Evolutionary conservation across 2,797 vertebrate species (phyloP), one percentile per base, ranked within the genome.

Genomic region (Parotocinclus haroldoi): DNA sequence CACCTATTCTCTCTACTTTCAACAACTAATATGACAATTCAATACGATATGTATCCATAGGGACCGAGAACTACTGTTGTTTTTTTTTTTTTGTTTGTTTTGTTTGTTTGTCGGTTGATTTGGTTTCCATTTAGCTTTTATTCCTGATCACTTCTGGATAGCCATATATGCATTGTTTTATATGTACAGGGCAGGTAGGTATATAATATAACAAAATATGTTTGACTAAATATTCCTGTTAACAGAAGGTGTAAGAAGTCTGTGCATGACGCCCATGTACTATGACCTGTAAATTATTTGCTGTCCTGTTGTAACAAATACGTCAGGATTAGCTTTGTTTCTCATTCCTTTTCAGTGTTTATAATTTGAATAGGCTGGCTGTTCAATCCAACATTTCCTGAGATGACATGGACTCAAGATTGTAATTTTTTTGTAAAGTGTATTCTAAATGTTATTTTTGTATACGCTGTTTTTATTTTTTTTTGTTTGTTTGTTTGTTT

Each of bases 371-470:
- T 82, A 77, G 58, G 63, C 57, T 53, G 42, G 51, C 45, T 51
- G 61, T 55, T 57, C 48, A 60, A 54, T 72, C 84, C 87, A 82
- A 87, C 89, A 86, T 83, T 89, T 83, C 87, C 79, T 88, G 88
- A 87, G 84, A 93, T 87, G 88, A 88, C 88, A 84, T 78, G 85
- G 90, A 90, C 83, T 92, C 85, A 91, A 92, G 93, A 97, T 93
- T 96, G 93, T 98, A 95, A 83, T 86, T 81, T 80, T 95, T 88
- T 94, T 98, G 95, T 98, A 96, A 95, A 98, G 95, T 93, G 90
- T 95, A 94, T 94, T 94, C 85, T 94, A 94, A 95, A 98, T 87
- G 92, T 95, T 99, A 98, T 98, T 99, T 99, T 98, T 98, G 92
- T 98, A 98, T 93, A 92, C 55, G 62, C 75, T 54, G 55, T 76